phyloP scores from a whole-genome alignment of 2,113 vertebrate species.

The Equus przewalskii region DNA sequence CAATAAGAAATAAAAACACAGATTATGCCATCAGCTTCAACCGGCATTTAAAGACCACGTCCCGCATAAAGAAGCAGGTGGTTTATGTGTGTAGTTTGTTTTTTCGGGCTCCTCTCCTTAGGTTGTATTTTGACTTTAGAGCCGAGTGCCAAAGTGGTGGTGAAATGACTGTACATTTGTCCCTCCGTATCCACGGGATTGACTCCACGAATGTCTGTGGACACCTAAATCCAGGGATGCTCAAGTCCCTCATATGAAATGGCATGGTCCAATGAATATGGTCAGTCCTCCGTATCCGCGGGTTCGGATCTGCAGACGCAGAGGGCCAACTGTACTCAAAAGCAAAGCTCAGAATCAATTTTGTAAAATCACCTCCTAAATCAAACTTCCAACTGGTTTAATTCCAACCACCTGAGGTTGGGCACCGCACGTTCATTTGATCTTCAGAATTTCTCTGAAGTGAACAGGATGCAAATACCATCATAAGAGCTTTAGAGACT shows the following conservation, averaged over 20 bases:
- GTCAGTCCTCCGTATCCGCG: too few relatives aligned
- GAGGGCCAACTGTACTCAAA: neutral
- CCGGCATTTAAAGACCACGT: too few relatives aligned
- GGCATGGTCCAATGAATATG: too few relatives aligned
- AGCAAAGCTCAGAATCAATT: neutral
- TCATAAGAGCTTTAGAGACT: neutral
- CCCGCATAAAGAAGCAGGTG: neutral
- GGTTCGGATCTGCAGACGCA: too few relatives aligned
- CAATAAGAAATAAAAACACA: neutral
- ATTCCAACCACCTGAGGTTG: neutral
- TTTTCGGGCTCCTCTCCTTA: neutral
- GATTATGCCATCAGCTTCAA: neutral
- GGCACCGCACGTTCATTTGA: neutral
- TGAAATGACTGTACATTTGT: neutral
- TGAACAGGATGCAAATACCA: neutral
- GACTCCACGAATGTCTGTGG: too few relatives aligned
- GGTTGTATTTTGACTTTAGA: neutral
- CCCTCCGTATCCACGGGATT: too few relatives aligned
- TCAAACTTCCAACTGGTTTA: neutral
- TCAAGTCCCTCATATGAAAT: too few relatives aligned
- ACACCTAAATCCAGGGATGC: too few relatives aligned
- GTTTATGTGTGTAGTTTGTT: accelerated
- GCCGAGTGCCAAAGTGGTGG: neutral
- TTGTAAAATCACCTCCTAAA: neutral
- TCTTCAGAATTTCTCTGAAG: neutral